Base-by-base conservation (phyloP, 2,888 invertebrate genomes). In the Torymus aiolomorphi region DNA sequence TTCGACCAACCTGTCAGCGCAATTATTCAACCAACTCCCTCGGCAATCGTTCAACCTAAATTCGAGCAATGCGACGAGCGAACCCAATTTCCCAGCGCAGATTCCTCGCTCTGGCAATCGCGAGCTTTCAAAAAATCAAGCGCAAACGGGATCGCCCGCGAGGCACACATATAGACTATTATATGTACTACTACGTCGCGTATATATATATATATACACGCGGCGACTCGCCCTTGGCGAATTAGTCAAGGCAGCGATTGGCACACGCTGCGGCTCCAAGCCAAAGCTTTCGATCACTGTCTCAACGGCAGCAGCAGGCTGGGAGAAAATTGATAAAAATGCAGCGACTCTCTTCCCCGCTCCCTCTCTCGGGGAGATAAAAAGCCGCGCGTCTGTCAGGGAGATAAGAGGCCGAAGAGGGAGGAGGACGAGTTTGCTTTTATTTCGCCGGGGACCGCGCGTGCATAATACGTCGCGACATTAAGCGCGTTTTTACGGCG, bases 211-310 rank as follows among this genome's bases (percentile, higher is more conserved):
- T n/a, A n/a, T 31, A 31, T 31, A 31, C 31, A 4, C 31, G 31
- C 31, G 31, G 31, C 31, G 31, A 5, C 31, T 42, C 63, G 56
- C 65, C 69, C 73, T 70, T 56, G 69, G 76, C 56, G 69, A 79
- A 81, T 81, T 81, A 81, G 76, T 79, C 78, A 59, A 86, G 85
- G 83, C 80, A 82, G 78, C 85, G 84, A 86, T 85, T 83, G 84
- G 86, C 83, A 82, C 82, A 73, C 81, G 82, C 78, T 70, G 75
- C 62, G 52, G 73, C 70, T 73, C 62, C 63, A 54, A 80, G 70
- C 81, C 83, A 82, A 83, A 82, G 85, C 86, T 86, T 85, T 88
- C 88, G 83, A 88, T 88, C 88, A 88, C 87, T 87, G 88, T 88
- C 88, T 83, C 83, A 84, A 83, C 83, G n/a, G 24, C 31, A 16